Evolutionary conservation across 2,113 vertebrate genomes (phyloP).

Genomic region (Syngnathus scovelli): DNA sequence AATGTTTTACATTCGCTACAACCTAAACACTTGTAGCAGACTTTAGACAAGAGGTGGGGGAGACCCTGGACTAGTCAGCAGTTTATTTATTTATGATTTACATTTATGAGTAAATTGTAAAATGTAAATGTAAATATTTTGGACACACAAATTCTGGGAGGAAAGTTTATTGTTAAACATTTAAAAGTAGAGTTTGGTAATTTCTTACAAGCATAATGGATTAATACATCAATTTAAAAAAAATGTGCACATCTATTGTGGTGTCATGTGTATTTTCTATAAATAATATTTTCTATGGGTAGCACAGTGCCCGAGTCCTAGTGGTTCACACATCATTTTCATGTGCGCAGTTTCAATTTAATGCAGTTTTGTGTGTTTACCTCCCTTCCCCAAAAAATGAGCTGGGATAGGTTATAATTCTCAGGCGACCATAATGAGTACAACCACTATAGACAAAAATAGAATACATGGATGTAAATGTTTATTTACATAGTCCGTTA

Average conservation of each 20-base stretch:
- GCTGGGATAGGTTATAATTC: neutral
- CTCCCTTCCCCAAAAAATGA: neutral
- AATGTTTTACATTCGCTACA: neutral
- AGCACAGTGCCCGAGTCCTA: neutral
- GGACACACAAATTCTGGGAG: no score
- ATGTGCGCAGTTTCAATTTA: neutral
- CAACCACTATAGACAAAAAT: neutral
- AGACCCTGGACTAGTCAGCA: neutral
- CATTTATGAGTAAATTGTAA: no score
- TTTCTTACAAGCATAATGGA: neutral
- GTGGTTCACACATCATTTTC: neutral
- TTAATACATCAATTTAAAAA: neutral
- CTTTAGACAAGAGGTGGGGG: neutral
- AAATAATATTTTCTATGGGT: neutral
- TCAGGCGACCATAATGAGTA: neutral
- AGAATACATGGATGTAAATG: neutral
- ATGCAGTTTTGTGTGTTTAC: neutral
- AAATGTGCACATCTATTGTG: neutral
- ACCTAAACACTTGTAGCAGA: neutral
- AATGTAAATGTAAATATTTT: no score
- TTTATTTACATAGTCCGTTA: neutral
- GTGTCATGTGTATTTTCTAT: neutral
- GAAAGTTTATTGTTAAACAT: neutral
- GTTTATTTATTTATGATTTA: neutral
- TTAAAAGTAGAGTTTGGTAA: neutral